Evolutionary conservation across 1,140 invertebrate species (phyloP).

Genomic region (Zaprionus ghesquierei): DNA sequence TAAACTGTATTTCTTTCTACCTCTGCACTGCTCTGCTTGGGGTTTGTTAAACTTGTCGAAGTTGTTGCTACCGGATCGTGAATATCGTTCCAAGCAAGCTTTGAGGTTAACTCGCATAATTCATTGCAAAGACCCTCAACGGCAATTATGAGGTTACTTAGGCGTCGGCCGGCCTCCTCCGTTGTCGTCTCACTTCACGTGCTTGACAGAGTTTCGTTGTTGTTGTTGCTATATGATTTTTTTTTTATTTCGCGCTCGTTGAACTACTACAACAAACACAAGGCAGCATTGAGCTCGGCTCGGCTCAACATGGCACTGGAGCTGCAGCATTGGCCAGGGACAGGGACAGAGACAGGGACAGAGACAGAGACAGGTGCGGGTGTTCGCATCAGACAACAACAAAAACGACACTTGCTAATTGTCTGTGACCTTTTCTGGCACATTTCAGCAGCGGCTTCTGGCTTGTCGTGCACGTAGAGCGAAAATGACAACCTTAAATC

Average conservation of each 20-base stretch:
- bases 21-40: not conserved
- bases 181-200: constrained; percentile 22
- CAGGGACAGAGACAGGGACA: not conserved
- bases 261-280: constrained; percentile 22
- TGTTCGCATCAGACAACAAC: constrained; percentile 49
- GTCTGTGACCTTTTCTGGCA: constrained; percentile 72
- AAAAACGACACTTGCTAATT: constrained; percentile 76
- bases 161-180: constrained; percentile 52
- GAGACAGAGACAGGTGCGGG: constrained; percentile 42
- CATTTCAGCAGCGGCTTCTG: constrained; percentile 31
- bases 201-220: constrained; percentile 34
- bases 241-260: constrained; percentile 32
- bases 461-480: constrained; percentile 49
- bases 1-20: no score
- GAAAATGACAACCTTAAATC: constrained; percentile 50
- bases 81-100: constrained; percentile 54
- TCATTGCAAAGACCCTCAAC: constrained; percentile 79
- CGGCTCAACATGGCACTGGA: constrained; percentile 49
- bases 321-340: constrained; percentile 36
- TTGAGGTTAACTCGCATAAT: constrained; percentile 81
- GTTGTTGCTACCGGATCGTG: constrained; percentile 61
- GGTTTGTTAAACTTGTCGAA: constrained; percentile 46
- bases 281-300: constrained; percentile 60
- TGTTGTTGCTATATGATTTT: constrained; percentile 31
- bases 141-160: constrained; percentile 80